Conservation (phyloP, 2,797 vertebrate species). For the Oreochromis mossambicus region DNA sequence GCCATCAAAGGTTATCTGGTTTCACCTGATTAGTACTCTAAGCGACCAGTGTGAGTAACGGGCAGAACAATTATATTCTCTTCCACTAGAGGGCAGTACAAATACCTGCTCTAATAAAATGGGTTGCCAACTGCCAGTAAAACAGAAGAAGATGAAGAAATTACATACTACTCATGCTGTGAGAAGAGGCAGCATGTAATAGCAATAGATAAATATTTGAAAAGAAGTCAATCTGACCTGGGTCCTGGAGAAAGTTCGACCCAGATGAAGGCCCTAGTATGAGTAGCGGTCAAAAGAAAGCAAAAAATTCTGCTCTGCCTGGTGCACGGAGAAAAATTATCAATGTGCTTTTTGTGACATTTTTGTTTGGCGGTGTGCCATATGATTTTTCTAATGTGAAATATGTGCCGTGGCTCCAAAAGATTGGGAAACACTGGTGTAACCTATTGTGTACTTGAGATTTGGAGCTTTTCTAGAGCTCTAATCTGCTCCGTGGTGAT, state of each 20-base stretch:
- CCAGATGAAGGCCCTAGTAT: not conserved
- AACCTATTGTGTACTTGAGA: not conserved
- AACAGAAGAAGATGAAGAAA: not conserved
- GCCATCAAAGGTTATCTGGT: not conserved
- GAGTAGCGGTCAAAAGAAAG: not conserved
- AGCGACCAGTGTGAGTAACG: not conserved
- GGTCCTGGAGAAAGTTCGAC: not conserved
- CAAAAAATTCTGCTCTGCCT: not conserved
- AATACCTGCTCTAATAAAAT: not conserved
- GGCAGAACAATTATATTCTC: not conserved
- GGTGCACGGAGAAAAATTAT: not conserved
- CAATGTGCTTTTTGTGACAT: not conserved
- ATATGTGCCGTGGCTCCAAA: not conserved
- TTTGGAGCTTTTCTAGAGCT: not conserved
- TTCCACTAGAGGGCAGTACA: not conserved
- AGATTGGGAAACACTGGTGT: not conserved
- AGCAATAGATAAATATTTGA: not conserved
- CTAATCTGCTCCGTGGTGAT: not conserved
- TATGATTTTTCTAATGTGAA: not conserved
- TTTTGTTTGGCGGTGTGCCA: not conserved
- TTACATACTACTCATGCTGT: not conserved
- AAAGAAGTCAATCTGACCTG: not conserved
- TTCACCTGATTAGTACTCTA: not conserved
- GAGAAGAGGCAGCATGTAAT: not conserved
- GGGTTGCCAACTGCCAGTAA: too few relatives aligned